Evolutionary conservation across 2,113 vertebrate genomes (phyloP), one percentile per base, ranked within the genome.

Genomic region (Mandrillus leucophaeus): DNA sequence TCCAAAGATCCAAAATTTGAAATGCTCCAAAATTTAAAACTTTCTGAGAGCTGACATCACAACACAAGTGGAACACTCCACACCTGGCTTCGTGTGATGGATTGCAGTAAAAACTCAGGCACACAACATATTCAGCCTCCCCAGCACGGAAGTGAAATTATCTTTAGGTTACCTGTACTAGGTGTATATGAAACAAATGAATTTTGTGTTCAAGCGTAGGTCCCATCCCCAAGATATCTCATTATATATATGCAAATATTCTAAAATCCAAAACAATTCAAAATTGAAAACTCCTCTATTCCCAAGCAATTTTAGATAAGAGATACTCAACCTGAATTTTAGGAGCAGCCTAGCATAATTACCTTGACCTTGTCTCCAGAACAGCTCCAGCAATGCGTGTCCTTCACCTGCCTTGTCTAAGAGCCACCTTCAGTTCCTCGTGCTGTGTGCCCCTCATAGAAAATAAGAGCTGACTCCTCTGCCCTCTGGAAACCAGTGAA

Each of bases 401-500:
- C 55, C 52, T 55, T 81, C 14, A 8, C 18, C 5, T 86, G n/a
- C 48, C 12, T 87, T 59, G 8, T 84, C 45, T 45, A 32, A 83
- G 45, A 88, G 20, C 55, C 76, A 48, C 86, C 72, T 61, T 70
- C n/a, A 48, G 3, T 23, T 66, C 13, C 17, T 76, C 23, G 30
- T 64, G 70, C 52, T 64, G 0, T 22, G 3, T 4, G 1, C 4
- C 13, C 8, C 8, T 93, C 64, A 18, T 0, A 0, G 55, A 81
- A 40, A 86, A 55, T 16, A 43, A 40, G 40, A 40, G 11, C 50
- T 17, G 14, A 38, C 5, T 45, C 13, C 22, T 68, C 78, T 66
- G 3, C 12, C 22, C 9, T 23, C 35, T 20, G 4, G 61, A 7
- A 35, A 18, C 45, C 55, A 38, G 13, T 57, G 55, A 25, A 40